Conservation (phyloP, 1,140 invertebrate species). For the Tenebrio molitor region DNA sequence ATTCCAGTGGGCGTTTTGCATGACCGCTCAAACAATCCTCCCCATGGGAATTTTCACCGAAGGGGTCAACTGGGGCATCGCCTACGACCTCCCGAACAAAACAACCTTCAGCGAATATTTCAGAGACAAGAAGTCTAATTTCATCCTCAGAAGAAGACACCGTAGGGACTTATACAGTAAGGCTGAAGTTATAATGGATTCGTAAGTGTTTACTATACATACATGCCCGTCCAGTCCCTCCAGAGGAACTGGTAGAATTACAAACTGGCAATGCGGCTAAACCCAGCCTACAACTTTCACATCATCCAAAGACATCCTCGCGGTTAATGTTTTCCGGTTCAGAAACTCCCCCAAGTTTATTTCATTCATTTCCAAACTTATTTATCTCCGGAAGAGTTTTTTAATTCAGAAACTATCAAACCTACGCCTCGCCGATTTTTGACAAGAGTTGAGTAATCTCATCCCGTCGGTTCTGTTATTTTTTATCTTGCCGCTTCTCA, state of each 20-base stretch:
- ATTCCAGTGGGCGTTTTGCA: slow-evolving; percentile 71
- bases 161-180: slow-evolving; percentile 76
- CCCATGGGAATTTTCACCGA: slow-evolving; percentile 74
- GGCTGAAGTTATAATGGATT: slow-evolving; percentile 77
- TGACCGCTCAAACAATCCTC: slow-evolving; percentile 73
- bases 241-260: not conserved
- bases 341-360: no score
- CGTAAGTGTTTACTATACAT: slow-evolving; percentile 69
- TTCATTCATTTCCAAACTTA: no score
- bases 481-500: not conserved
- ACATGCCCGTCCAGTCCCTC: not conserved
- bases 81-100: slow-evolving; percentile 80
- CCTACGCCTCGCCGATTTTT: no score
- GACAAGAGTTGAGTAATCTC: no score
- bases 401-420: no score
- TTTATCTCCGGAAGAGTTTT: no score
- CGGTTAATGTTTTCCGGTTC: no score
- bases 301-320: no score
- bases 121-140: slow-evolving; percentile 61
- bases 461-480: no score
- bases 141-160: slow-evolving; percentile 69
- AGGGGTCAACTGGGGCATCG: slow-evolving; percentile 81
- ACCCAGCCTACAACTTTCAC: not conserved
- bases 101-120: slow-evolving; percentile 71
- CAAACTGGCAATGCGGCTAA: not conserved